Percentiles rank a stretch among this genome's conserved stretches.
These are phyloP conservation scores for Eriosoma lanigerum DNA, from an alignment of 1,140 invertebrate species.

Conservation along the genomic window DNA sequence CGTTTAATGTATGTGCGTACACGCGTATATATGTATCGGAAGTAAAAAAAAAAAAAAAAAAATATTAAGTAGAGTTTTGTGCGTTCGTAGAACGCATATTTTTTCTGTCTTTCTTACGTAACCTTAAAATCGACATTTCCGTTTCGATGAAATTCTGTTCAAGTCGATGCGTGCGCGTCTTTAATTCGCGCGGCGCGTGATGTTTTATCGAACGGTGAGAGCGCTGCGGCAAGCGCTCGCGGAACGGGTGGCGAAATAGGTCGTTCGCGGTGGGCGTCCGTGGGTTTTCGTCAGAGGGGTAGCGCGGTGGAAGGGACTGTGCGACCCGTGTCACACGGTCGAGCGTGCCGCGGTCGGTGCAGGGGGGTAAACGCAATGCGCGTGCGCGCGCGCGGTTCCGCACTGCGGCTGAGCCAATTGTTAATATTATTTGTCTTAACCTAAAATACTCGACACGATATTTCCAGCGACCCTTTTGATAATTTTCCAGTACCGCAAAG, in stretches of 20 bases:
- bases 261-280: constrained; percentile 7
- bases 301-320: no score
- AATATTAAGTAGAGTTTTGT: no score
- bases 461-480: no score
- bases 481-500: no score
- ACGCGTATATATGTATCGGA: no score
- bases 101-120: neutral
- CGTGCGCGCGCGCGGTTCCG: neutral
- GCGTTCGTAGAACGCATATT: no score
- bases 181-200: neutral
- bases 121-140: constrained; percentile 15
- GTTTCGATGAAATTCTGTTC: constrained; percentile 23
- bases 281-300: neutral
- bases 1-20: no score
- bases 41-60: no score
- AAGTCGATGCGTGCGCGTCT: constrained; percentile 4
- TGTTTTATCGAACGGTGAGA: constrained; percentile 47
- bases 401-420: constrained; percentile 46
- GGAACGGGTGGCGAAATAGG: constrained; percentile 45
- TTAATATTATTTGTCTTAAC: constrained; percentile 32
- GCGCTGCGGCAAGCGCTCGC: constrained; percentile 7
- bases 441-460: constrained; percentile 30
- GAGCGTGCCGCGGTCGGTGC: neutral
- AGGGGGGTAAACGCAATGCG: constrained; percentile 17
- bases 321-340: neutral